Base-by-base conservation (phyloP, 2,797 vertebrate genomes). In the Coccyzus lansbergi region DNA sequence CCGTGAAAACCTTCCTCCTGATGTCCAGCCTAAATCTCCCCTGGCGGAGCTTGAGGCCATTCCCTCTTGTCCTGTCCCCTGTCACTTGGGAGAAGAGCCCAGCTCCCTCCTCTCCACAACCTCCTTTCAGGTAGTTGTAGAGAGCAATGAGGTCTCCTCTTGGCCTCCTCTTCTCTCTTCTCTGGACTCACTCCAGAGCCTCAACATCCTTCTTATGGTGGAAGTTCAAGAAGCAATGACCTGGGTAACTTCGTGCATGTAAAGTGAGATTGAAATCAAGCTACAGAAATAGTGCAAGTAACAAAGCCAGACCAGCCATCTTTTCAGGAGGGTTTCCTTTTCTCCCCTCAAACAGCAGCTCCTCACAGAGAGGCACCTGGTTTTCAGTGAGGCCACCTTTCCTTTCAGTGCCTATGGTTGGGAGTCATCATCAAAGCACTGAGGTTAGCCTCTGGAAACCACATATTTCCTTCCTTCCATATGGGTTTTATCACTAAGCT, bases 361-460 rank as follows among this genome's bases (percentile, higher is more conserved):
- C n/a, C 36, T 70, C 49, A 69, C 2, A 16, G 6, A 60, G 6
- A 71, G n/a, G 36, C 36, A 20, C 29, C 33, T n/a, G 20, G 38
- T 67, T 67, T 83, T n/a, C 59, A 48, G 4, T 8, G 14, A 83
- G 51, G 63, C 31, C 65, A 83, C 58, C 65, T 78, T 77, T 71
- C 46, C 59, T 78, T 87, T 64, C 31, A 88, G 71, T 64, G 40
- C 56, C 49, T 22, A 14, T 2, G 4, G 48, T 31, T 68, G 33
- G 15, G 28, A 88, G 33, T 77, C 46, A 68, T 34, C 42, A 59
- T 28, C 0, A 3, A 84, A 92, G 78, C 53, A 36, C 34, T 77
- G 71, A 80, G 26, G 81, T 86, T 75, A 72, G 72, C 42, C 75
- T 90, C 62, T 84, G 75, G 82, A 95, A 93, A 83, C 46, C 70